Evolutionary conservation across 1,140 invertebrate species (phyloP).

Genomic region (Drosophila lacteicornis): DNA sequence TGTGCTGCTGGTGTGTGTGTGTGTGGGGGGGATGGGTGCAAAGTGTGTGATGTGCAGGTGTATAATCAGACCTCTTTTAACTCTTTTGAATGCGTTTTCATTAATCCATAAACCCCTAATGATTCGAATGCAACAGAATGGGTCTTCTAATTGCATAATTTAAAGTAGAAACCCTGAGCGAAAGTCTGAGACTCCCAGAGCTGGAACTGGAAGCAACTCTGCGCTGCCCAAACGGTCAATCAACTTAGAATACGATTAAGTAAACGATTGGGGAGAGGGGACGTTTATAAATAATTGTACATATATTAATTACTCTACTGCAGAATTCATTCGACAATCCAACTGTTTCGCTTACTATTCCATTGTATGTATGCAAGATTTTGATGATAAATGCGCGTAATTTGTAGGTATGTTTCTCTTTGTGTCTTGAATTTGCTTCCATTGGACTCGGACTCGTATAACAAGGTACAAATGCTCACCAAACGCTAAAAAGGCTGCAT

Average conservation of each 20-base stretch:
- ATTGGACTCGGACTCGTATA: slow-evolving; percentile 29
- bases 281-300: slow-evolving; percentile 71
- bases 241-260: slow-evolving; percentile 46
- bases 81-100: slow-evolving; percentile 12
- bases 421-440: slow-evolving; percentile 29
- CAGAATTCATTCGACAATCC: slow-evolving; percentile 76
- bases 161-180: slow-evolving; percentile 55
- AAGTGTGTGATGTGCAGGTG: slow-evolving; percentile 14
- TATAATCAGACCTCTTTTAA: slow-evolving; percentile 23
- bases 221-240: slow-evolving; percentile 22
- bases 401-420: slow-evolving; percentile 6
- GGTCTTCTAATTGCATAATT: slow-evolving; percentile 35
- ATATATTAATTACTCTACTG: slow-evolving; percentile 74
- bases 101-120: slow-evolving; percentile 23
- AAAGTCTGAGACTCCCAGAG: slow-evolving; percentile 9
- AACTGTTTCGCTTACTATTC: slow-evolving; percentile 33
- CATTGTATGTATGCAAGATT: slow-evolving; percentile 21
- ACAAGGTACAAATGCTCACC: slow-evolving; percentile 71
- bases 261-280: slow-evolving; percentile 38
- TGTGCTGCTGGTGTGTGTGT: slow-evolving; percentile 3
- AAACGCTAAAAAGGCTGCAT: slow-evolving; percentile 73
- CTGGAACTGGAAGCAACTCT: slow-evolving; percentile 18
- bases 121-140: slow-evolving; percentile 12
- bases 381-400: slow-evolving; percentile 43
- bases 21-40: slow-evolving; percentile 14